These are phyloP conservation scores for Engraulis encrasicolus DNA, from an alignment of 2,113 vertebrate species.

Conservation along the genomic window DNA sequence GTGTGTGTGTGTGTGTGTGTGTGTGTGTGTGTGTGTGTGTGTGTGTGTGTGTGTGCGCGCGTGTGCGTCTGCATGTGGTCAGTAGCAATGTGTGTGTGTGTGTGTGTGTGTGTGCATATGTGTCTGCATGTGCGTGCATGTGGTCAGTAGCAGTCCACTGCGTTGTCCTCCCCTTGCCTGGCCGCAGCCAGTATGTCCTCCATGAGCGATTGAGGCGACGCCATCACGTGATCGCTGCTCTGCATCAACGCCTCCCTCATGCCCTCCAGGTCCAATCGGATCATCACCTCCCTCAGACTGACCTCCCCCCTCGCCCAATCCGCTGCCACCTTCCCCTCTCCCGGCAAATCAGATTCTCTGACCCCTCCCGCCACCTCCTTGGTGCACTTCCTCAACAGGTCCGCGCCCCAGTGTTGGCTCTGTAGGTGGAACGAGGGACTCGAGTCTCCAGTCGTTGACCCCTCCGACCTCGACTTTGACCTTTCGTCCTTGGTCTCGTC, in stretches of 20 bases:
- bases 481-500: conserved; percentile 18
- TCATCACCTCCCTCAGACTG: conserved; percentile 60
- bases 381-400: conserved; percentile 59
- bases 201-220: conserved; percentile 86
- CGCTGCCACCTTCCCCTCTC: neutral
- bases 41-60: no score
- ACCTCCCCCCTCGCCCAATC: conserved; percentile 25
- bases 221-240: conserved; percentile 86
- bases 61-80: no score
- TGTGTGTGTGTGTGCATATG: neutral
- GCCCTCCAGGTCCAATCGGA: conserved; percentile 75
- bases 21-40: no score
- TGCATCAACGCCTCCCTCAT: conserved; percentile 71
- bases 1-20: no score
- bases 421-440: conserved; percentile 64
- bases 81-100: no score
- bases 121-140: neutral
- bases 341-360: neutral
- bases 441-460: neutral
- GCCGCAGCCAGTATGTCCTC: conserved; percentile 84
- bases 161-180: conserved; percentile 68
- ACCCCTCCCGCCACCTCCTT: neutral
- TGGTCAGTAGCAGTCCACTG: conserved; percentile 82
- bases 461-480: no score
- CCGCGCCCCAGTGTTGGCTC: conserved; percentile 59